Base-by-base conservation (phyloP, 2,113 vertebrate species). In the Nothocercus julius region DNA sequence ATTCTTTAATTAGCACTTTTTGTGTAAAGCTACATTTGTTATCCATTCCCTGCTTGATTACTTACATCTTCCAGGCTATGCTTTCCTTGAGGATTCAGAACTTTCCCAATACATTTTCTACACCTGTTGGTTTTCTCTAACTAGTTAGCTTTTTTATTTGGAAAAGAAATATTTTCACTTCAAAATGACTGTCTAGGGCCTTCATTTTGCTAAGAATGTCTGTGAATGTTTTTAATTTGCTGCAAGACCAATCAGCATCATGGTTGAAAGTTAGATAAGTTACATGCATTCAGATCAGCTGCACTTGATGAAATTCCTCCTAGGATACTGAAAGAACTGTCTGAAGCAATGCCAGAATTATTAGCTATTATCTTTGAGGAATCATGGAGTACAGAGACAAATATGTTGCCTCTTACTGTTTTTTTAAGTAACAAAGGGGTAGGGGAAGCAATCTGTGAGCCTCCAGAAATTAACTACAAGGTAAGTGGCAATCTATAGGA, bases 281-380 rank as follows among this genome's bases (percentile, higher is more conserved):
- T 90, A 73, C 42, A 74, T 74, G 42, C 67, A 95, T 96, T 93
- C 42, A 90, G 81, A 95, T 95, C 85, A 85, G 85, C 51, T 96
- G 89, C 56, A 92, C 73, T 92, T 90, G 76, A 88, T 89, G 82
- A 94, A 88, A 92, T 90, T 93, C 69, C 73, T 92, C 30, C 40
- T 63, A 80, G 36, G 85, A 81, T 69, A 18, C 70, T 67, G 67
- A 44, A 53, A 94, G 51, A 45, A 44, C 18, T 73, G 40, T 85
- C 79, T 92, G 91, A 93, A 95, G 89, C 24, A 74, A 61, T 81
- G 92, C 77, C 81, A 95, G 82, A 68, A 81, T 51, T 77, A 68
- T 83, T 92, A 91, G 85, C 42, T 82, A 30, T 73, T 92, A 56
- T 72, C 69, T 93, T 76, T 72, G 45, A 82, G 83, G 25, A 93